These are phyloP conservation scores for Platalea minor DNA, from an alignment of 2,797 vertebrate genomes.

Conservation along the genomic window DNA sequence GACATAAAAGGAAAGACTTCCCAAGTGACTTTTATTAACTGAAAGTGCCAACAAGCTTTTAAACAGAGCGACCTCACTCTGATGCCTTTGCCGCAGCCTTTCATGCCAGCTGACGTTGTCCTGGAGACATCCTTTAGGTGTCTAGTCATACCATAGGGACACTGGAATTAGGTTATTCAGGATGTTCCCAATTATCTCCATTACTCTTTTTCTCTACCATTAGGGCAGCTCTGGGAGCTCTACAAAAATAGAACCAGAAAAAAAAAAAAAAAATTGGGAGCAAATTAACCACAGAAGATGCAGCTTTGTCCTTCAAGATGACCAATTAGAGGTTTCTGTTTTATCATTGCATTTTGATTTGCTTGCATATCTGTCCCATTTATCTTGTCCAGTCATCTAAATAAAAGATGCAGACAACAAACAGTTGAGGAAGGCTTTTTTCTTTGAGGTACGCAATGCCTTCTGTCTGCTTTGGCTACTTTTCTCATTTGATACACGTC, in stretches of 20 bases:
- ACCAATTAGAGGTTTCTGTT: neutral
- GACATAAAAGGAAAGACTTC: slow-evolving; percentile 18
- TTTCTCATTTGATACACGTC: neutral
- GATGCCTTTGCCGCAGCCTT: neutral
- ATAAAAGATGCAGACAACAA: neutral
- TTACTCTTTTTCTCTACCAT: neutral
- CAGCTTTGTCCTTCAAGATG: slow-evolving; percentile 1
- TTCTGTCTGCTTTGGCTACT: neutral
- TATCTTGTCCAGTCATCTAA: neutral
- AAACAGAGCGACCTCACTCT: neutral
- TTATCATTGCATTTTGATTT: slow-evolving; percentile 15
- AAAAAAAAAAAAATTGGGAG: slow-evolving; percentile 3
- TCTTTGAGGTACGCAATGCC: neutral
- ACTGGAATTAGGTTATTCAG: slow-evolving; percentile 22
- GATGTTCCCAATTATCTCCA: slow-evolving; percentile 43
- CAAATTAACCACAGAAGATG: slow-evolving; percentile 19
- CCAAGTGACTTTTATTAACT: neutral
- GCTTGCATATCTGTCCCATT: neutral
- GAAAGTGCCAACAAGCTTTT: neutral
- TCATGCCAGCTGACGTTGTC: neutral
- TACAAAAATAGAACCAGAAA: slow-evolving; percentile 12
- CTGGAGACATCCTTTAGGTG: slow-evolving; percentile 35
- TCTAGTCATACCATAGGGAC: neutral
- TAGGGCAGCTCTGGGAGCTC: slow-evolving; percentile 1
- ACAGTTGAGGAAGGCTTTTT: neutral